Conservation (phyloP, 2,113 vertebrate species). For the Andinoacara biseriatus region DNA sequence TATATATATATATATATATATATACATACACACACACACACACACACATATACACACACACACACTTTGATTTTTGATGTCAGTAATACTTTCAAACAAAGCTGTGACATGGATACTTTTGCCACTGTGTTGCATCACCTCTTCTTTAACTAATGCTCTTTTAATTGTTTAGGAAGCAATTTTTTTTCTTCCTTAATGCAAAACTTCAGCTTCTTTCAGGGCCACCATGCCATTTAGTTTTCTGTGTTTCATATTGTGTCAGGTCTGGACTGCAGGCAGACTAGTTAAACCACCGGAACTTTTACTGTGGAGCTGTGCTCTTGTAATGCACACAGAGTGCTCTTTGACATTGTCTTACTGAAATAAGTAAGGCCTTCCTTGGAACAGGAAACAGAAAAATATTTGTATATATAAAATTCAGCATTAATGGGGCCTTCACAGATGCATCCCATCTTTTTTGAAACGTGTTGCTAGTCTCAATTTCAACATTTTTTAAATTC, state of each 20-base stretch:
- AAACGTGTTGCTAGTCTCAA: background rate
- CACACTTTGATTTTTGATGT: too few species aligned
- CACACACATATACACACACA: too few species aligned
- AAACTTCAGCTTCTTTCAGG: background rate
- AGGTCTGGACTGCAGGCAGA: conserved; percentile 1
- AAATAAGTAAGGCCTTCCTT: too few species aligned
- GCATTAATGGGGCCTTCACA: background rate
- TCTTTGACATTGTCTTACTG: background rate
- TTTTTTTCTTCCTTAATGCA: background rate
- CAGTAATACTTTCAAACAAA: too few species aligned
- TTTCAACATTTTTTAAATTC: background rate
- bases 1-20: too few species aligned
- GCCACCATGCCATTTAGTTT: too few species aligned
- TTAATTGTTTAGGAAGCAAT: background rate
- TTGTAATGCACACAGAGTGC: background rate
- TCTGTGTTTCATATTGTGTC: background rate
- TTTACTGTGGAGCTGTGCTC: background rate
- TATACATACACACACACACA: too few species aligned
- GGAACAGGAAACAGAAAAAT: background rate
- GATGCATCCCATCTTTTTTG: background rate
- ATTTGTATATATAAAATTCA: background rate
- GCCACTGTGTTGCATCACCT: background rate
- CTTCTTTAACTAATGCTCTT: background rate
- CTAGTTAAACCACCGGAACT: background rate
- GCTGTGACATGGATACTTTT: too few species aligned